phyloP scores from a whole-genome alignment of 2,797 vertebrate species.

The Leptodactylus fallax region DNA sequence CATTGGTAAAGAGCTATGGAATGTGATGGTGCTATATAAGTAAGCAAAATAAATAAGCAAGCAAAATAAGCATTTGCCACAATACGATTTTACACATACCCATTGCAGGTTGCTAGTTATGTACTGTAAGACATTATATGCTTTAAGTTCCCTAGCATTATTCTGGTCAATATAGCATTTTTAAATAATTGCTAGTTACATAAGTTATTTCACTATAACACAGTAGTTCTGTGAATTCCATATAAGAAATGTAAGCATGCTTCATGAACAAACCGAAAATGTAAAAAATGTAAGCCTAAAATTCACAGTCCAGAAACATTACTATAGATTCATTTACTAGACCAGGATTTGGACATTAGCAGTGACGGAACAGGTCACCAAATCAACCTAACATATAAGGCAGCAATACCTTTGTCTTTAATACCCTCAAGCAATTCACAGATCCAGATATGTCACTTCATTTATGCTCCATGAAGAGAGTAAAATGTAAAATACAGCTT shows the following conservation, averaged over 20 bases:
- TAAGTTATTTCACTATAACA: no score
- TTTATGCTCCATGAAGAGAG: conserved; percentile 8
- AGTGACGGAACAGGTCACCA: not conserved
- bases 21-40: no score
- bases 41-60: no score
- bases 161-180: no score
- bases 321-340: not conserved
- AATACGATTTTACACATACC: no score
- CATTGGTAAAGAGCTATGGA: no score
- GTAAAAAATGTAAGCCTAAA: not conserved
- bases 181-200: no score
- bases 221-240: not conserved
- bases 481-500: conserved; percentile 15
- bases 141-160: no score
- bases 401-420: conserved; percentile 7
- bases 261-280: not conserved
- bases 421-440: conserved; percentile 19
- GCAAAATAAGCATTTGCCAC: no score
- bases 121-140: no score
- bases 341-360: not conserved
- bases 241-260: not conserved
- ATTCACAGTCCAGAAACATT: not conserved
- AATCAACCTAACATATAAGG: conserved; percentile 18
- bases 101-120: no score
- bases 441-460: conserved; percentile 13